phyloP scores from a whole-genome alignment of 2,888 invertebrate genomes.

The Rosalia funebris region DNA sequence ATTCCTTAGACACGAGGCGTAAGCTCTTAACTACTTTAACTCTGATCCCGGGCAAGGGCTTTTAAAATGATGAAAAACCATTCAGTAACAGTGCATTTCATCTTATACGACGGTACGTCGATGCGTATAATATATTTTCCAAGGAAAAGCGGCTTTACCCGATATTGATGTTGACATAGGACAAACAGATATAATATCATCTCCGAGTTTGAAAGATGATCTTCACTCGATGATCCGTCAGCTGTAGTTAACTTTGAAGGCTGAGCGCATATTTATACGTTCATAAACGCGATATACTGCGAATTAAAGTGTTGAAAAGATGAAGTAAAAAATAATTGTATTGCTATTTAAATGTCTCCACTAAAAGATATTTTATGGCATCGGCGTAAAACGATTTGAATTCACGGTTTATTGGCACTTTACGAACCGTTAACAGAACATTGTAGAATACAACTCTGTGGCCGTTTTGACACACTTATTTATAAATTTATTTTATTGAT shows the following conservation, averaged over 20 bases:
- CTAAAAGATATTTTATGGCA: neutral
- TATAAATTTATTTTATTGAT: no score
- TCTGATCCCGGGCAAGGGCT: neutral
- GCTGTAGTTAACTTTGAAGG: no score
- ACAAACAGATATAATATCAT: no score
- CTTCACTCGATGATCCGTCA: no score
- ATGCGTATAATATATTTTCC: no score
- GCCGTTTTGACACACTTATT: no score
- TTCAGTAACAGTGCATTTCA: neutral
- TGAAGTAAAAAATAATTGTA: neutral
- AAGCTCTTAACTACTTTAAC: neutral
- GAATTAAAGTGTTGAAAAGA: neutral
- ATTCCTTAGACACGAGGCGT: neutral
- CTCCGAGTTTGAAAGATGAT: no score
- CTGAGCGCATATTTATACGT: no score
- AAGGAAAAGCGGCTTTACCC: no score
- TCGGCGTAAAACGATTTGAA: neutral
- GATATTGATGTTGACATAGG: no score
- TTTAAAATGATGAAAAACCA: neutral
- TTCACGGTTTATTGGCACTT: neutral
- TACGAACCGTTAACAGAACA: neutral
- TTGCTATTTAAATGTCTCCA: neutral
- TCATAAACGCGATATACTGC: neutral
- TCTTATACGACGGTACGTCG: neutral
- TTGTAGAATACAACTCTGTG: neutral